Conservation (phyloP, 2,888 invertebrate genomes). For the Stenchaetothrips biformis region DNA sequence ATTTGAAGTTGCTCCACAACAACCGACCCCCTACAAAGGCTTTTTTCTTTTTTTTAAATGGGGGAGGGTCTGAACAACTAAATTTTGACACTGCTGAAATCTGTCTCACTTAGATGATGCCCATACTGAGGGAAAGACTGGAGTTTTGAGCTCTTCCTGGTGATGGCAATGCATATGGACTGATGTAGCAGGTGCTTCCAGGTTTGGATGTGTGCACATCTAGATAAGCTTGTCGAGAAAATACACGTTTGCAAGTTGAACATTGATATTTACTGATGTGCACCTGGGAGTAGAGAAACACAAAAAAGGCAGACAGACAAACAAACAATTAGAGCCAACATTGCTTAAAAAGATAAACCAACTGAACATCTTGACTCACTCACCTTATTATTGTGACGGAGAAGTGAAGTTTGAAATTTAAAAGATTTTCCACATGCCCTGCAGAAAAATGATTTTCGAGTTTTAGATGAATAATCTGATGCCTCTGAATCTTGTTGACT, state of each 20-base stretch:
- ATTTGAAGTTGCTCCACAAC: too few species aligned
- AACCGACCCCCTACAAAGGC: too few species aligned
- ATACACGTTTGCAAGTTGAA: slow-evolving; percentile 39
- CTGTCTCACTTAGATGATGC: background rate
- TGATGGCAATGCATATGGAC: background rate
- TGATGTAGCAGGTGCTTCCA: slow-evolving; percentile 39
- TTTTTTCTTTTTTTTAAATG: too few species aligned
- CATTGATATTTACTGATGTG: slow-evolving; percentile 41
- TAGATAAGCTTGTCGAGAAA: slow-evolving; percentile 40
- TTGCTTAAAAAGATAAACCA: too few species aligned
- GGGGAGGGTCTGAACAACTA: too few species aligned
- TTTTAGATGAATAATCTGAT: slow-evolving; percentile 34
- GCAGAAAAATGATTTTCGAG: slow-evolving; percentile 39
- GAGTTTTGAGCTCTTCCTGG: background rate
- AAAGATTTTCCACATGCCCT: slow-evolving; percentile 40
- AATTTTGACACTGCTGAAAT: background rate
- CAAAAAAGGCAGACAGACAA: too few species aligned
- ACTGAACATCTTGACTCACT: background rate
- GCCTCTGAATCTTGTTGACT: slow-evolving; percentile 28
- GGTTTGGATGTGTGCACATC: slow-evolving; percentile 40
- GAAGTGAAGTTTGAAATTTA: slow-evolving; percentile 40
- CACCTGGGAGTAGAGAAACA: slow-evolving; percentile 29
- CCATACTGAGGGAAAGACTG: background rate
- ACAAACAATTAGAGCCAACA: too few species aligned
- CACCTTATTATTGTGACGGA: slow-evolving; percentile 40